Evolutionary conservation across 35 echinoderm and acorn worm genomes (phyloP).

Genomic region (Amphiura filiformis): DNA sequence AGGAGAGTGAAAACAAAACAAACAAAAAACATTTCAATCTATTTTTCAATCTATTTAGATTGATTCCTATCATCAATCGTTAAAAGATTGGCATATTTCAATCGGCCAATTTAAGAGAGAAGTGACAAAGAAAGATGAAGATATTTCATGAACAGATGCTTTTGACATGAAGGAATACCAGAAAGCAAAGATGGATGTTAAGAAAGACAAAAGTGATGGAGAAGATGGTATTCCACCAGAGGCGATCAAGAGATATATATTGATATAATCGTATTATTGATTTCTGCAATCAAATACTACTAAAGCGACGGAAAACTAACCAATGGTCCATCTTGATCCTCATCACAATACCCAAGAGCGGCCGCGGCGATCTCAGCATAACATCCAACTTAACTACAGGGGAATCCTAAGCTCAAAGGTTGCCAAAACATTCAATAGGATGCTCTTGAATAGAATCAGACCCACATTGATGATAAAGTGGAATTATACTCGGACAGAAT

Average conservation of each 20-base stretch:
- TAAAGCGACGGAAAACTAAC: neutral
- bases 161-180: neutral
- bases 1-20: too few species aligned
- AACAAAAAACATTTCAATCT: too few species aligned
- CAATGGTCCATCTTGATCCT: constrained; percentile 15
- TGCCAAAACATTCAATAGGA: constrained; percentile 30
- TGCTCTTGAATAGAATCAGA: constrained; percentile 28
- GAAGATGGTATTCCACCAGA: neutral
- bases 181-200: neutral
- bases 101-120: too few species aligned
- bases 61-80: too few species aligned
- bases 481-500: neutral
- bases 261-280: constrained; percentile 14
- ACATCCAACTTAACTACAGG: neutral
- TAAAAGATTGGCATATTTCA: too few species aligned
- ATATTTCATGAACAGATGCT: neutral
- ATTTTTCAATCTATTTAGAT: too few species aligned
- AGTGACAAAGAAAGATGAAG: neutral
- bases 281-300: neutral
- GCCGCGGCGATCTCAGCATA: neutral
- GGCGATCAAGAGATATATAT: neutral
- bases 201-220: constrained; percentile 6
- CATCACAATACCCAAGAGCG: neutral
- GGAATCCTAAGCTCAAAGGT: constrained; percentile 22
- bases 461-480: neutral